Base-by-base conservation (phyloP, 1,140 invertebrate genomes). In the Gonatopus flavifemur region DNA sequence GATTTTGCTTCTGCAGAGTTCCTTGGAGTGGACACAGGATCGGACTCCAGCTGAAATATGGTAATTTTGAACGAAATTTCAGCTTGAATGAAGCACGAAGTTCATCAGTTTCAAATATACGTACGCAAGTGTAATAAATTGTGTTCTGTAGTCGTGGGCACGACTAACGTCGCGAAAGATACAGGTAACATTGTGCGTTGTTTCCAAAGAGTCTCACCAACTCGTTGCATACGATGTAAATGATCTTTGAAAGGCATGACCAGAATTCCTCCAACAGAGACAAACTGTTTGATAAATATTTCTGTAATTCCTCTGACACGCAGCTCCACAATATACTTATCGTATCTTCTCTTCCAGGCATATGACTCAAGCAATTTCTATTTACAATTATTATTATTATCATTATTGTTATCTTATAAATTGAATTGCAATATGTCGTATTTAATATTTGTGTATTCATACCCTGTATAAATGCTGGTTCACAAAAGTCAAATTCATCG, bases 311-410 rank as follows among this genome's bases (percentile, higher is more conserved):
- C 83, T 79, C 1, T 88, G 87, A 71, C 90, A 93, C 15, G 83
- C 86, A 4, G 93, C 92, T 18, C 93, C 93, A 70, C 90, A 93
- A 73, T 96, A 96, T 13, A 96, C 90, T 55, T 79, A 70, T 96
- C 93, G 74, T 95, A 96, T 30, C n/a, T n/a, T 84, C 80, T 54
- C 75, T 74, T 48, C 80, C 75, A 48, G 81, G 75, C 30, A 78
- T 72, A 51, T 93, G 66, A 62, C 83, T 85, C n/a, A 94, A 78
- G 63, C 88, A 90, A 77, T 94, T 94, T 39, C 88, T 88, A 87
- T 58, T 46, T 64, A 59, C 49, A 59, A 49, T 62, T 61, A 19
- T 28, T 40, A 44, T 42, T 48, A 39, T 53, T 52, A 31, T 39
- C 8, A 49, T 50, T 9, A 1, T 39, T 22, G 44, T 13, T 31